Conservation (phyloP, 2,888 invertebrate genomes). For the Acanthococcus lagerstroemiae region DNA sequence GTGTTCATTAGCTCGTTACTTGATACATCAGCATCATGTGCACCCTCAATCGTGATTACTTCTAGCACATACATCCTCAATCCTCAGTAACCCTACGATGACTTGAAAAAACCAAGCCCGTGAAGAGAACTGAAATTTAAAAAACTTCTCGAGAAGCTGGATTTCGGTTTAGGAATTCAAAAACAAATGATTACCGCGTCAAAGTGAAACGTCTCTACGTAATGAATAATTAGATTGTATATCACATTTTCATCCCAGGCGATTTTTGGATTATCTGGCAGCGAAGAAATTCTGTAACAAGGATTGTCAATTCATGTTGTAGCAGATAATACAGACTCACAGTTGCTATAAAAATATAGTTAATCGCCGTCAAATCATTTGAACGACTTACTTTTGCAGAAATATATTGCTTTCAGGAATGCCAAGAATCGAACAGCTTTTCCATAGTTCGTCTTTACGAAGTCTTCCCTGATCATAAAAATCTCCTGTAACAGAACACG, state of each 20-base stretch:
- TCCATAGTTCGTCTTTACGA: slow-evolving; percentile 70
- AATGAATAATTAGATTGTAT: slow-evolving; percentile 52
- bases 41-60: too few species aligned
- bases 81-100: too few species aligned
- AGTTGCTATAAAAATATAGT: too few species aligned
- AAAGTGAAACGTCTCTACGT: slow-evolving; percentile 63
- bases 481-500: slow-evolving; percentile 49
- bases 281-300: slow-evolving; percentile 53
- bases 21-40: not conserved
- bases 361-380: too few species aligned
- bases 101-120: too few species aligned
- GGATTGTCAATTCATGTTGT: too few species aligned
- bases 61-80: too few species aligned
- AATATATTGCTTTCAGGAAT: slow-evolving; percentile 66
- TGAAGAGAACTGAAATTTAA: too few species aligned
- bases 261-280: slow-evolving; percentile 66
- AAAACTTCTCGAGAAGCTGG: slow-evolving; percentile 4
- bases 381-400: slow-evolving; percentile 40
- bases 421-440: slow-evolving; percentile 68
- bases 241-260: slow-evolving; percentile 63
- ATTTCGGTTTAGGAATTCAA: not conserved
- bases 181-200: slow-evolving; percentile 48
- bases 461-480: slow-evolving; percentile 52
- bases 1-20: not conserved
- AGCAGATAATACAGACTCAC: too few species aligned